These are phyloP conservation scores for Hydrozoanthus gracilis DNA, from an alignment of 92 coral and sea anemone genomes.

Conservation along the genomic window DNA sequence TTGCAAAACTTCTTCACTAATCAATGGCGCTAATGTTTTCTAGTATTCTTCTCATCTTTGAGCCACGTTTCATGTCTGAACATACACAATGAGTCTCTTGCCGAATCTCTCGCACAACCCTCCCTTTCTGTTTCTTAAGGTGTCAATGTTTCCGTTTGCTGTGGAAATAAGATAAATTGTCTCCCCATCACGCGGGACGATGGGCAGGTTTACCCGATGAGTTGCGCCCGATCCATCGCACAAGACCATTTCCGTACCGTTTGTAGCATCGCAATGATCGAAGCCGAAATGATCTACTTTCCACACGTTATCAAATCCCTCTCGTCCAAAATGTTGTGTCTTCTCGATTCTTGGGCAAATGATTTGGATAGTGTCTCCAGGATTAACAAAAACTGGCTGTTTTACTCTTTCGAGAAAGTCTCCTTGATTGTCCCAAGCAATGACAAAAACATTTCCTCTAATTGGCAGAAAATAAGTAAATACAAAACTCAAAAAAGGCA, in stretches of 20 bases:
- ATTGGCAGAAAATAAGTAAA: background rate
- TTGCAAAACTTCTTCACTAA: too few relatives aligned
- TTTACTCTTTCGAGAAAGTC: background rate
- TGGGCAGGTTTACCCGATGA: background rate
- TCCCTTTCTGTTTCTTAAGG: slow-evolving; percentile 25
- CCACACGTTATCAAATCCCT: slow-evolving; percentile 28
- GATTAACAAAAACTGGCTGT: background rate
- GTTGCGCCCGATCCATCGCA: background rate
- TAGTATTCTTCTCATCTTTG: background rate
- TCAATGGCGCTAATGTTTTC: too few relatives aligned
- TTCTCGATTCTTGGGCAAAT: slow-evolving; percentile 10
- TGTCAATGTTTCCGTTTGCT: slow-evolving; percentile 13
- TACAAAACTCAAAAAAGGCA: background rate
- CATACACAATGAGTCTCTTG: slow-evolving; percentile 40
- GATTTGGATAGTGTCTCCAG: slow-evolving; percentile 22
- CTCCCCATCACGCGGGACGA: slow-evolving; percentile 40
- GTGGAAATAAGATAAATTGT: slow-evolving; percentile 33
- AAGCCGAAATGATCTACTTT: slow-evolving; percentile 6
- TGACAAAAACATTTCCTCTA: background rate
- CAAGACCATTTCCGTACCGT: slow-evolving; percentile 28
- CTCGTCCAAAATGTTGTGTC: background rate
- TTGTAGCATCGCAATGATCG: slow-evolving; percentile 32
- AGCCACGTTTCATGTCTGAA: background rate
- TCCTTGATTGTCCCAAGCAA: slow-evolving; percentile 1
- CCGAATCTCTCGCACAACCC: slow-evolving; percentile 8